phyloP scores from a whole-genome alignment of 53 echinoderm and acorn worm species.

The Patiria pectinifera region DNA sequence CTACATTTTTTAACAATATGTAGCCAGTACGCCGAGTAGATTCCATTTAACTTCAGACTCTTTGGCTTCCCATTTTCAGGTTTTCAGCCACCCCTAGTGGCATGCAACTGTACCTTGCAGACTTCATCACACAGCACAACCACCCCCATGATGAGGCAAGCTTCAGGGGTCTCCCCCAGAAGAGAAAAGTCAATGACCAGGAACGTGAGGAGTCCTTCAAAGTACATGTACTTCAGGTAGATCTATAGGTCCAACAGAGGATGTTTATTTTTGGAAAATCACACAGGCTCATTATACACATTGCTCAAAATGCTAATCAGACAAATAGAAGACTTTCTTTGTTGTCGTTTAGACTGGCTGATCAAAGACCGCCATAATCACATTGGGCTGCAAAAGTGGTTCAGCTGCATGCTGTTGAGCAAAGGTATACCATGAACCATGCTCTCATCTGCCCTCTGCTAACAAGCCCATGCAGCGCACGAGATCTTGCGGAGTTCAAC shows the following conservation, averaged over 20 bases:
- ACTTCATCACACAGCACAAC: conserved; percentile 19
- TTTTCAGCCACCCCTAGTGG: conserved; percentile 23
- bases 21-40: no score
- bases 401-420: no score
- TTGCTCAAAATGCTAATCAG: not conserved
- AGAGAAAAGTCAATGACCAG: conserved; percentile 6
- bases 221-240: not conserved
- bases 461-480: no score
- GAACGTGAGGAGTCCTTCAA: not conserved
- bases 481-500: no score
- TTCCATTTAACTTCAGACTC: not conserved
- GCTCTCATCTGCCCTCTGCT: no score
- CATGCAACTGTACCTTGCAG: not conserved
- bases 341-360: not conserved
- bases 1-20: no score
- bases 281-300: no score
- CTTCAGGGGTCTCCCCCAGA: not conserved
- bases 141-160: conserved; percentile 17
- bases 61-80: not conserved
- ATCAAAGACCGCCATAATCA: no score
- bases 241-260: not conserved
- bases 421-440: no score
- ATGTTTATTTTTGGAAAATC: not conserved
- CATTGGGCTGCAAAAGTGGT: no score
- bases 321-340: no score